Base-by-base conservation (phyloP, 2,888 invertebrate species). In the Lacanobia wlatinum region DNA sequence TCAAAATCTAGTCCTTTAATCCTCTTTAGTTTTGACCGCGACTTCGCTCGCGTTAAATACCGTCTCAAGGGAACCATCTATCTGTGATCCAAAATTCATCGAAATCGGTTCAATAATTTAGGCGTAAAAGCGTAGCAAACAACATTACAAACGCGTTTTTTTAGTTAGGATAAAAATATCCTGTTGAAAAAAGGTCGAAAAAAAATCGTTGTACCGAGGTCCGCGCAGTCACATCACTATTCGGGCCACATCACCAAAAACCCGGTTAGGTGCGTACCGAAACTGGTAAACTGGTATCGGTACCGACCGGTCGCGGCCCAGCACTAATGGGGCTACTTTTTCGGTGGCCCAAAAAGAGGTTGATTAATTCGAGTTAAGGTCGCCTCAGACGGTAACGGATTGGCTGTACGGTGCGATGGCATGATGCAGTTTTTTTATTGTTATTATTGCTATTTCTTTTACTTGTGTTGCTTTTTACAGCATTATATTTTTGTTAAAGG, bases 231-330 rank as follows among this genome's bases (percentile, higher is more conserved):
- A 53, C 82, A 82, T 80, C 79, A 84, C 74, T 83, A 84, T 82
- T 79, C 79, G 60, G 63, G 50, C 46, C 82, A 73, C 84, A 67
- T 71, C 66, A 72, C 67, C 53, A 43, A 65, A 78, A 87, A 82
- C 78, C 78, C 67, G 87, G 88, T 88, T 84, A 87, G 65, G 77
- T 84, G 80, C 78, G 76, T 79, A 78, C 84, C 71, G 66, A 82
- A 82, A 84, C 88, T 82, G 63, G 75, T 60, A 70, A 60, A 81
- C 80, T 53, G 81, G 77, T 56, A 82, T 72, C 60, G 60, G 48
- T 60, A 61, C 18, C 18, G 77, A 87, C 85, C 85, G 83, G 80
- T 87, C 75, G n/a, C 80, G 80, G 53, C 83, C 76, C 81, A 83
- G 38, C 83, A 83, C 78, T 87, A 78, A 74, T 70, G 70, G 63